phyloP scores from a whole-genome alignment of 2,888 invertebrate species.

The Dioctria linearis region DNA sequence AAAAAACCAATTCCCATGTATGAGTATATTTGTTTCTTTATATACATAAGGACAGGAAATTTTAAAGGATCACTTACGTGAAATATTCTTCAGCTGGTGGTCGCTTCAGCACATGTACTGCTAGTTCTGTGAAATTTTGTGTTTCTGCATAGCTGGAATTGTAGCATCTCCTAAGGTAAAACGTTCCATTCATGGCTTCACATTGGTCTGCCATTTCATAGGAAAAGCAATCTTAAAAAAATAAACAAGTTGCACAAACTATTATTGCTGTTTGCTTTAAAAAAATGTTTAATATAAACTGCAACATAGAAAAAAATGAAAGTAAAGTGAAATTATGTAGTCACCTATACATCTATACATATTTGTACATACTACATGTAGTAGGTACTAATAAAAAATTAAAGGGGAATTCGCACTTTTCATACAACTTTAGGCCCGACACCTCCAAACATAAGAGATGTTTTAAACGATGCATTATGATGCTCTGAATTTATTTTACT shows the following conservation, averaged over 20 bases:
- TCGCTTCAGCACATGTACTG: slow-evolving; percentile 74
- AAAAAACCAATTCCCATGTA: neutral
- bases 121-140: slow-evolving; percentile 74
- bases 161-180: slow-evolving; percentile 76
- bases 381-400: too few relatives aligned
- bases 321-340: too few relatives aligned
- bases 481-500: too few relatives aligned
- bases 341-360: too few relatives aligned
- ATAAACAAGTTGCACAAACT: neutral
- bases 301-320: too few relatives aligned
- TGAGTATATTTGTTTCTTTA: neutral
- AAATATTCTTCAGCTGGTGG: slow-evolving; percentile 84
- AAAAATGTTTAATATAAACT: too few relatives aligned
- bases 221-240: slow-evolving; percentile 77
- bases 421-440: too few relatives aligned
- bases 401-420: too few relatives aligned
- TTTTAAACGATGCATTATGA: too few relatives aligned
- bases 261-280: too few relatives aligned
- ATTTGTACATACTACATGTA: too few relatives aligned
- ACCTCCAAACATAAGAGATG: too few relatives aligned
- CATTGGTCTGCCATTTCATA: slow-evolving; percentile 79
- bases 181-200: slow-evolving; percentile 76
- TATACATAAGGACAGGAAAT: neutral
- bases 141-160: slow-evolving; percentile 74
- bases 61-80: slow-evolving; percentile 72